Evolutionary conservation across 2,888 invertebrate species (phyloP).

Genomic region (Heliconius ethilla): DNA sequence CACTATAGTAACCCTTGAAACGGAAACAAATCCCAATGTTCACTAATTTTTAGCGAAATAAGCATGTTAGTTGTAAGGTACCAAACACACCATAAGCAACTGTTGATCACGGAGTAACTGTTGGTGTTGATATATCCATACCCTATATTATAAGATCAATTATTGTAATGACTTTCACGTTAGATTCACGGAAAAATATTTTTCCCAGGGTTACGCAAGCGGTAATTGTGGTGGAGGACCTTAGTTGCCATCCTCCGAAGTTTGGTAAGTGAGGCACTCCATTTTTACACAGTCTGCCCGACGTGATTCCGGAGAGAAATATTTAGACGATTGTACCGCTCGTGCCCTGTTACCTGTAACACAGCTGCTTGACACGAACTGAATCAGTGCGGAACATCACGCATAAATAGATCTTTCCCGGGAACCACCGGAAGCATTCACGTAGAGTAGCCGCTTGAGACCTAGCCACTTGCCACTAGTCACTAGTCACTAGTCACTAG

Average conservation of each 20-base stretch:
- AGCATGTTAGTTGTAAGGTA: constrained; percentile 74
- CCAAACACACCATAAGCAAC: constrained; percentile 64
- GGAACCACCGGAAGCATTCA: constrained; percentile 78
- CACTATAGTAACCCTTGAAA: constrained; percentile 55
- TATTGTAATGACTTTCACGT: constrained; percentile 80
- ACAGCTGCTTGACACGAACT: constrained; percentile 72
- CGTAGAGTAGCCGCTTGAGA: constrained; percentile 77
- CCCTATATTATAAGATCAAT: constrained; percentile 68
- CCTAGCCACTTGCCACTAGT: constrained; percentile 52
- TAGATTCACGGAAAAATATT: constrained; percentile 83
- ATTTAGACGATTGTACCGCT: constrained; percentile 81
- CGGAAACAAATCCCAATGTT: constrained; percentile 54
- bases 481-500: constrained; percentile 45
- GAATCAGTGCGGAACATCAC: constrained; percentile 77
- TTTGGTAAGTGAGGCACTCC: constrained; percentile 83
- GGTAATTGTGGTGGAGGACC: constrained; percentile 82
- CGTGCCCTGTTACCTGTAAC: constrained; percentile 72
- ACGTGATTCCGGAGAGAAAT: constrained; percentile 82
- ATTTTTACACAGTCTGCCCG: constrained; percentile 80
- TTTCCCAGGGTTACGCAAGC: constrained; percentile 83
- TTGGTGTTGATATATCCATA: constrained; percentile 55
- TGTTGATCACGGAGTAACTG: constrained; percentile 62
- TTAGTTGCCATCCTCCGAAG: constrained; percentile 82
- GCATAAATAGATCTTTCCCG: constrained; percentile 82
- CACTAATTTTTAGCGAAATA: constrained; percentile 63